Percentiles rank a stretch among this genome's conserved stretches.
Evolutionary conservation across 2,113 vertebrate species (phyloP).

Genomic region (Sinocyclocheilus rhinocerous): DNA sequence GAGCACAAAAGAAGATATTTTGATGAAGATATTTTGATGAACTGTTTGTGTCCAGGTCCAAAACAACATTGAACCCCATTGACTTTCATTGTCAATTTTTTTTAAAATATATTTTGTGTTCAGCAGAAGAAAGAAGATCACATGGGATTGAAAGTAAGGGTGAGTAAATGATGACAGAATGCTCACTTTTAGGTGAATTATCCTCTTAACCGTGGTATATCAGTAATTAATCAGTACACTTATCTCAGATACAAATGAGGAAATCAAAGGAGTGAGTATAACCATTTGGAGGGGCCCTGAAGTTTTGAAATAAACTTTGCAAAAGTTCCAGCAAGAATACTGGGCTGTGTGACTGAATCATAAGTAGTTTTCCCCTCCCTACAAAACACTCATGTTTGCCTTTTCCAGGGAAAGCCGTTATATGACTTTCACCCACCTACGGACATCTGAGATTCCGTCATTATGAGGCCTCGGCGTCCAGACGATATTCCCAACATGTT

Average conservation of each 20-base stretch:
- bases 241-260: not conserved
- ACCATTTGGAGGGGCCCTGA: not conserved
- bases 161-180: not conserved
- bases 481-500: constrained; percentile 22
- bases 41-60: not conserved
- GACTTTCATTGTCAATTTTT: not conserved
- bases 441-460: constrained; percentile 20
- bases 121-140: not conserved
- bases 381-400: constrained; percentile 9
- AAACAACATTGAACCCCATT: not conserved
- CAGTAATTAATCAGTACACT: not conserved
- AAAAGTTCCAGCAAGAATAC: constrained; percentile 9
- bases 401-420: constrained; percentile 16
- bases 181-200: not conserved
- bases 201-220: not conserved
- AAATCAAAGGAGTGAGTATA: not conserved
- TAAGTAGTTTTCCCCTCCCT: not conserved
- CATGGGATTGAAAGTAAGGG: not conserved
- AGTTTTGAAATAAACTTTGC: constrained; percentile 4
- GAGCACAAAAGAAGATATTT: not conserved
- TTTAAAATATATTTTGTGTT: not conserved
- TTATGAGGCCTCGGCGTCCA: constrained; percentile 11
- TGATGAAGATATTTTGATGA: not conserved
- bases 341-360: not conserved
- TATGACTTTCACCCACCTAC: constrained; percentile 29